Evolutionary conservation across 2,797 vertebrate genomes (phyloP).

Genomic region (Melanotaenia nigrans): DNA sequence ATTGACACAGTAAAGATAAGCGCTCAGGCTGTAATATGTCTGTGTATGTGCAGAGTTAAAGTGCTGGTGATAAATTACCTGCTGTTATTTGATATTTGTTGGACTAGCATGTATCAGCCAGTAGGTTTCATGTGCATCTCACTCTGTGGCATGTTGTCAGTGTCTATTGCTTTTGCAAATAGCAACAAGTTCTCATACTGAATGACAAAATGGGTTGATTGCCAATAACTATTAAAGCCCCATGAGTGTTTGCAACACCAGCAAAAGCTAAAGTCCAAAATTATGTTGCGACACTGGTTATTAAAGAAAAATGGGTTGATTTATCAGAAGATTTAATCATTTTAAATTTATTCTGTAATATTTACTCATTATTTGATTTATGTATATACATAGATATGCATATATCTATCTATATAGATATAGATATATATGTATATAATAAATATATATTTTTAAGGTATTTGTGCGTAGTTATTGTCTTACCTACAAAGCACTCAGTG

Average conservation of each 20-base stretch:
- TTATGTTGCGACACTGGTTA: neutral
- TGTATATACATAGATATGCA: too few relatives aligned
- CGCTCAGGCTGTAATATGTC: conserved; percentile 48
- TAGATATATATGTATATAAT: too few relatives aligned
- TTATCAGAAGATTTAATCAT: too few relatives aligned
- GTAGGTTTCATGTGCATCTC: conserved; percentile 5
- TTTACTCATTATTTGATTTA: too few relatives aligned
- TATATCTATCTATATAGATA: too few relatives aligned
- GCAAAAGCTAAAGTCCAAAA: neutral
- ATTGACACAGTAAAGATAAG: conserved; percentile 54
- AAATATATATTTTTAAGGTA: too few relatives aligned
- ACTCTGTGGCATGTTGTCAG: conserved; percentile 7
- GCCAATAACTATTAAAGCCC: neutral
- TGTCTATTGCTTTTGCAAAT: conserved; percentile 16
- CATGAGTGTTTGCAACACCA: neutral
- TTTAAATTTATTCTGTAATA: too few relatives aligned
- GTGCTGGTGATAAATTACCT: conserved; percentile 56
- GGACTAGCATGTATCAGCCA: conserved; percentile 33
- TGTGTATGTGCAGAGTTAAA: conserved; percentile 25
- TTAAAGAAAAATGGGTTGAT: neutral
- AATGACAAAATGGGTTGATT: conserved; percentile 3
- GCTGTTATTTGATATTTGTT: conserved; percentile 36
- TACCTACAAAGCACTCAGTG: neutral
- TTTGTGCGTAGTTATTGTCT: neutral
- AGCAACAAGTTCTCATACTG: conserved; percentile 12